Percentiles rank a stretch among this genome's conserved stretches.
Evolutionary conservation across 2,888 invertebrate species (phyloP).

Genomic region (Pyrocoelia pectoralis): DNA sequence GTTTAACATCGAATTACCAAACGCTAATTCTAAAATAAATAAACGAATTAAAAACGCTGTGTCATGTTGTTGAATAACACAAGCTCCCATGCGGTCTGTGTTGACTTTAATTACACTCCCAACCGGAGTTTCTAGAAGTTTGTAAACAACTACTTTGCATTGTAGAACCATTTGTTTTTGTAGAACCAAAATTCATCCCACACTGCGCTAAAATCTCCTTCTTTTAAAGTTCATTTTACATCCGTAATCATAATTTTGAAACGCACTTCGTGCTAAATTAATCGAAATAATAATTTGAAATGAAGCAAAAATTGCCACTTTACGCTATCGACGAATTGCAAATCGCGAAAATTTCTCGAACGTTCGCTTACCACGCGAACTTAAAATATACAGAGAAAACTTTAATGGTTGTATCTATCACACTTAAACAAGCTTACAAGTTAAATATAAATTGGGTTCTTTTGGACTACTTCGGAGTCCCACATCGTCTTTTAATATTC

Average conservation of each 20-base stretch:
- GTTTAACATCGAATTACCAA: slow-evolving; percentile 2
- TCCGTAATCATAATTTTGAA: too few relatives aligned
- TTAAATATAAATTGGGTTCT: slow-evolving; percentile 2
- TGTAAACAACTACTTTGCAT: slow-evolving; percentile 20
- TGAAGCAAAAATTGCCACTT: background rate
- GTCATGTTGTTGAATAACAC: slow-evolving; percentile 22
- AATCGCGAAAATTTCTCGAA: background rate
- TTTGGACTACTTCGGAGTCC: background rate
- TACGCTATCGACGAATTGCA: background rate
- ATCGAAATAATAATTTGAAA: background rate
- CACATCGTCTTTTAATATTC: slow-evolving; percentile 6
- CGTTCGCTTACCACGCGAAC: slow-evolving; percentile 3
- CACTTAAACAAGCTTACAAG: slow-evolving; percentile 9
- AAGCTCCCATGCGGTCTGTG: slow-evolving; percentile 10
- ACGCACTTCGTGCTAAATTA: background rate
- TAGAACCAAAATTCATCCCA: slow-evolving; percentile 3
- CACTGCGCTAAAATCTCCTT: background rate
- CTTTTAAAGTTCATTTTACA: background rate
- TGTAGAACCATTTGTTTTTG: slow-evolving; percentile 13
- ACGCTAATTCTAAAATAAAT: slow-evolving; percentile 8
- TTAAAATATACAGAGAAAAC: slow-evolving; percentile 5
- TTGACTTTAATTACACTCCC: slow-evolving; percentile 20
- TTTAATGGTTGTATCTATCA: slow-evolving; percentile 6
- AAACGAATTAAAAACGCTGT: slow-evolving; percentile 17
- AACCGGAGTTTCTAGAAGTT: slow-evolving; percentile 16